A percentile compares a stretch with the other conserved stretches of the same genome.
These are phyloP conservation scores for Paramormyrops kingsleyae DNA, from an alignment of 2,113 vertebrate species.

Conservation along the genomic window DNA sequence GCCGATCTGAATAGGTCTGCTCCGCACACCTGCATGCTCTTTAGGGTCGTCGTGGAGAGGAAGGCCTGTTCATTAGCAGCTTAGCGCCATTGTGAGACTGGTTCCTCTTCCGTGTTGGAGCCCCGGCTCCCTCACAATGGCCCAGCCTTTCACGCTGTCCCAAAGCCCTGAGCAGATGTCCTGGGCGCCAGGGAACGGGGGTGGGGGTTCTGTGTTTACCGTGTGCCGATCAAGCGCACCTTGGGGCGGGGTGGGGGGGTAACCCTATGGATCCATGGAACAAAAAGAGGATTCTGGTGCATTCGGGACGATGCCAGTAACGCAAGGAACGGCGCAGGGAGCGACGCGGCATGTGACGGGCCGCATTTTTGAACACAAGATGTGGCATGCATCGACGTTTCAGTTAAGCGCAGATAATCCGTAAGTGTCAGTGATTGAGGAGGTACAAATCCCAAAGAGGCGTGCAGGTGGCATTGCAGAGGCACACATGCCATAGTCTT, in stretches of 20 bases:
- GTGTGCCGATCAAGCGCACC: not conserved
- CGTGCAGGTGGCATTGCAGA: constrained; percentile 59
- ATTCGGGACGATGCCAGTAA: constrained; percentile 34
- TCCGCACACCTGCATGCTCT: constrained; percentile 1
- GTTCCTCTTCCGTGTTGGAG: constrained; percentile 25
- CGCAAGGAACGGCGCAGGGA: constrained; percentile 24
- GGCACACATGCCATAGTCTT: constrained; percentile 46
- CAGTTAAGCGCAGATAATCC: constrained; percentile 66
- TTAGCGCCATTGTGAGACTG: constrained; percentile 16
- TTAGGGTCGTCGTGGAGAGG: not conserved
- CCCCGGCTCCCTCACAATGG: constrained; percentile 26
- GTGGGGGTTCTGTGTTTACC: not conserved
- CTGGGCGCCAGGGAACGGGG: constrained; percentile 30
- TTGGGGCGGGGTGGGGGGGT: not conserved
- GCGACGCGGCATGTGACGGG: constrained; percentile 40
- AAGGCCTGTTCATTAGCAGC: not conserved
- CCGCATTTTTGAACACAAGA: constrained; percentile 56
- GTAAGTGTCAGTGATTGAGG: constrained; percentile 68
- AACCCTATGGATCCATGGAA: not conserved
- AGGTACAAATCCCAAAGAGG: constrained; percentile 65
- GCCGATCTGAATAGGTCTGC: not conserved
- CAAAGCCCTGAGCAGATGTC: constrained; percentile 8
- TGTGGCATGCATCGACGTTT: constrained; percentile 57
- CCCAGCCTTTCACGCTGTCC: constrained; percentile 42
- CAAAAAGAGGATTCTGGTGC: constrained; percentile 24